Conservation (phyloP, 2,113 vertebrate genomes). For the Nematolebias whitei region DNA sequence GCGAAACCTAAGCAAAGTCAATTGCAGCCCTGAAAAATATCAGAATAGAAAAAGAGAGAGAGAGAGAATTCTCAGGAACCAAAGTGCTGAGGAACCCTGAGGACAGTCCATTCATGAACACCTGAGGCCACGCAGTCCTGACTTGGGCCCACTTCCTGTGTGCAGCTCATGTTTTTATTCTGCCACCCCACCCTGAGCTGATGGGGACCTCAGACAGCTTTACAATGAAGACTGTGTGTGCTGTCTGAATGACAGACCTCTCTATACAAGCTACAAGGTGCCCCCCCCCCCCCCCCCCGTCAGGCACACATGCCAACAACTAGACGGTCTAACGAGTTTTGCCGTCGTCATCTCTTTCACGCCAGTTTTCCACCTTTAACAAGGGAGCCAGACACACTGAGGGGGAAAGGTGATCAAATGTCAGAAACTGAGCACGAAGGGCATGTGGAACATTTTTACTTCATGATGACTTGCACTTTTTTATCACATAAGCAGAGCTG, state of each 20-base stretch:
- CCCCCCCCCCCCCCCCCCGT: conserved; percentile 8
- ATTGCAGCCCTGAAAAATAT: conserved; percentile 4
- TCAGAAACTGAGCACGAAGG: conserved; percentile 40
- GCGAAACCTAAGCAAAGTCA: conserved; percentile 3
- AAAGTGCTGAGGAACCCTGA: conserved; percentile 9
- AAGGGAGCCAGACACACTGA: conserved; percentile 16
- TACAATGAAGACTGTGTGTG: conserved; percentile 72
- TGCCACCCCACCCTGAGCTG: conserved; percentile 59
- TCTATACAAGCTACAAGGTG: conserved; percentile 58
- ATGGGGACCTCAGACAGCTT: conserved; percentile 57
- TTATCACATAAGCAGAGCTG: conserved; percentile 12
- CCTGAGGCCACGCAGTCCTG: conserved; percentile 21
- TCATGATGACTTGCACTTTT: conserved; percentile 8
- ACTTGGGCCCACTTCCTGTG: conserved; percentile 67
- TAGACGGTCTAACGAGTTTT: conserved; percentile 33
- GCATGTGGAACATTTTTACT: conserved; percentile 10
- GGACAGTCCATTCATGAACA: conserved; percentile 35
- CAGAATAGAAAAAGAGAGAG: conserved; percentile 1
- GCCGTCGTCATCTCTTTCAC: conserved; percentile 49
- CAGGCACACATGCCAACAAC: conserved; percentile 43
- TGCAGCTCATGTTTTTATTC: conserved; percentile 71
- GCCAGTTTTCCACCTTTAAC: conserved; percentile 47
- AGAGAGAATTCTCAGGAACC: background rate
- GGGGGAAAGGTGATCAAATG: conserved; percentile 34
- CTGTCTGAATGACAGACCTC: conserved; percentile 72